A percentile compares a stretch with the other conserved stretches of the same genome.
Conservation (phyloP, 1,140 invertebrate genomes). For the Wiebesia pumilae region DNA sequence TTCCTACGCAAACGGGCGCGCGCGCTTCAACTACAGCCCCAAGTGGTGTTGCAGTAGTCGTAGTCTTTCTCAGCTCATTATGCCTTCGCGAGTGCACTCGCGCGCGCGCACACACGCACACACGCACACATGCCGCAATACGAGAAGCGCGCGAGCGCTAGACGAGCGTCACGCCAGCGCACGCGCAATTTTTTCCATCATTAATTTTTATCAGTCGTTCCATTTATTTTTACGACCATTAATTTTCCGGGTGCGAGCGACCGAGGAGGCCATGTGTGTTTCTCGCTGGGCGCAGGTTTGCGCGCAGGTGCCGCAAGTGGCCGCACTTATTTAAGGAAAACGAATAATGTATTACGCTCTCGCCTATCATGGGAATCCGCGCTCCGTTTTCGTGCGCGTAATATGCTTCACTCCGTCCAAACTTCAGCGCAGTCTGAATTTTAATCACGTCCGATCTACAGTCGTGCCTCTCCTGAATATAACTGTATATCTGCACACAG, state of each 20-base stretch:
- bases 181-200: conserved; percentile 50
- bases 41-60: conserved; percentile 17
- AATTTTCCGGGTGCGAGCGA: conserved; percentile 39
- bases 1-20: neutral
- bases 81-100: neutral
- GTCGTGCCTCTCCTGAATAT: neutral
- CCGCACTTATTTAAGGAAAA: neutral
- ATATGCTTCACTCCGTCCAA: neutral
- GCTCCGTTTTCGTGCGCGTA: neutral
- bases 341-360: neutral
- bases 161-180: conserved; percentile 14
- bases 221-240: conserved; percentile 52
- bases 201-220: conserved; percentile 54
- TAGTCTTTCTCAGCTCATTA: conserved; percentile 44
- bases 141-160: neutral
- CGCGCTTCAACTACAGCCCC: neutral
- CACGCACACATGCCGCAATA: neutral
- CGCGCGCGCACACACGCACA: neutral
- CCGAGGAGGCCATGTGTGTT: neutral
- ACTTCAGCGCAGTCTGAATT: neutral
- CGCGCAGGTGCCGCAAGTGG: neutral
- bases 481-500: neutral
- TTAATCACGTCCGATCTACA: neutral
- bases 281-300: neutral
- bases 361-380: conserved; percentile 7